Percentiles rank a stretch among this genome's conserved stretches.
Conservation (phyloP, 2,113 vertebrate species). For the Scortum barcoo region DNA sequence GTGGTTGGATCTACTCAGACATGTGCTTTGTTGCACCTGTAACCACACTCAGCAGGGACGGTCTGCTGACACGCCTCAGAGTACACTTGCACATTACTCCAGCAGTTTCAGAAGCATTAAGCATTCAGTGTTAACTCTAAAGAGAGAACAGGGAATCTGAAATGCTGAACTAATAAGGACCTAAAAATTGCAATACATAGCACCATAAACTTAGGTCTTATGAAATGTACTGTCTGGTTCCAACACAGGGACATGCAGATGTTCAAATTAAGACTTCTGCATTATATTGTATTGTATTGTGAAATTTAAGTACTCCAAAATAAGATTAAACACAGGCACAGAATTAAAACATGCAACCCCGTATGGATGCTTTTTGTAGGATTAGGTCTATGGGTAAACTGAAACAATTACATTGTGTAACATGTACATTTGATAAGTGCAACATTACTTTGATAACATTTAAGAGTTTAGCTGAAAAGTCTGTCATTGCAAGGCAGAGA, state of each 20-base stretch:
- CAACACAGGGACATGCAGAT: not conserved
- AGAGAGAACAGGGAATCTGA: not conserved
- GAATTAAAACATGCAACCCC: slow-evolving; percentile 9
- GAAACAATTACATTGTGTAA: not conserved
- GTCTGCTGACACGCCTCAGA: not conserved
- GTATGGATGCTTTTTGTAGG: not conserved
- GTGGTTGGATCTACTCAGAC: not conserved
- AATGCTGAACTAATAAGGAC: not conserved
- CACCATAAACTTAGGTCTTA: not conserved
- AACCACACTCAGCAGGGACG: not conserved
- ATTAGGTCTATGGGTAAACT: not conserved
- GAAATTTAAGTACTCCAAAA: not conserved
- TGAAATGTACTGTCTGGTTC: not conserved
- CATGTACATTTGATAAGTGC: not conserved
- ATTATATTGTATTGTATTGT: not conserved
- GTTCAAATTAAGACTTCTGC: not conserved
- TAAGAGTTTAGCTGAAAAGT: not conserved
- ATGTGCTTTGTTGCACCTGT: not conserved
- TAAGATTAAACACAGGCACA: slow-evolving; percentile 3
- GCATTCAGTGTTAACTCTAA: not conserved
- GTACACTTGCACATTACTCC: not conserved
- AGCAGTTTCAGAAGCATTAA: not conserved
- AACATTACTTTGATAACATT: not conserved
- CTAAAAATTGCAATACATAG: not conserved
- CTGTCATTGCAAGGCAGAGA: slow-evolving; percentile 1